Evolutionary conservation across 2,113 vertebrate species (phyloP), one percentile per base, ranked within the genome.

Genomic region (Dasypus novemcinctus): DNA sequence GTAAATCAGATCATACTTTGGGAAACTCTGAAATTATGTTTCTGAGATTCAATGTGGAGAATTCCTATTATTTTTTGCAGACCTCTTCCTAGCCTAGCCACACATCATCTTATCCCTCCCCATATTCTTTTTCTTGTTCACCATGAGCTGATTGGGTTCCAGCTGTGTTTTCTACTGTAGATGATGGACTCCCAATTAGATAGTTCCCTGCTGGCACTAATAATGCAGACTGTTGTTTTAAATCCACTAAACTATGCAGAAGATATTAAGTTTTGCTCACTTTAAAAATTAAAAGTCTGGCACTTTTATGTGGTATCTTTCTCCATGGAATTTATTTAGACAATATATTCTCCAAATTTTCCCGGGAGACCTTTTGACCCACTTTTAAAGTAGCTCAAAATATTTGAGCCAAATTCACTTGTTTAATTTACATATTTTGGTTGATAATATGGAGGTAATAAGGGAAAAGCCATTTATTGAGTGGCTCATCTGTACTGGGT

Each of bases 261-360:
- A 87, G 87, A 96, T 95, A 97, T 81, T 97, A 94, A 82, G 80
- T 83, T 57, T 57, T 89, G 61, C 66, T 83, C 61, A 87, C 93
- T 96, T 94, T 93, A 93, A 96, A 97, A 97, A 96, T 96, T 91
- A 97, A 96, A 97, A 95, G 72, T 83, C 64, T 74, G 89, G 71
- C 71, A 87, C 31, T 92, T 97, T 96, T 93, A 95, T 93, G 80
- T 61, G 75, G 4, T 79, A 59, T 96, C 64, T 95, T 96, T 94
- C 96, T 97, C 93, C 61, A 38, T 52, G 46, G 84, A 90, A 97
- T 95, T 96, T 96, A 96, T 97, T 96, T 97, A 94, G 71, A 91
- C n/a, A 93, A 95, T 94, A 76, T 83, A 92, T 33, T 92, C 38
- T 90, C 76, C 64, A 92, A 27, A 61, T 90, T 87, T 91, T 87